Evolutionary conservation across 2,797 vertebrate species (phyloP).

Genomic region (Sebastes nivosus): DNA sequence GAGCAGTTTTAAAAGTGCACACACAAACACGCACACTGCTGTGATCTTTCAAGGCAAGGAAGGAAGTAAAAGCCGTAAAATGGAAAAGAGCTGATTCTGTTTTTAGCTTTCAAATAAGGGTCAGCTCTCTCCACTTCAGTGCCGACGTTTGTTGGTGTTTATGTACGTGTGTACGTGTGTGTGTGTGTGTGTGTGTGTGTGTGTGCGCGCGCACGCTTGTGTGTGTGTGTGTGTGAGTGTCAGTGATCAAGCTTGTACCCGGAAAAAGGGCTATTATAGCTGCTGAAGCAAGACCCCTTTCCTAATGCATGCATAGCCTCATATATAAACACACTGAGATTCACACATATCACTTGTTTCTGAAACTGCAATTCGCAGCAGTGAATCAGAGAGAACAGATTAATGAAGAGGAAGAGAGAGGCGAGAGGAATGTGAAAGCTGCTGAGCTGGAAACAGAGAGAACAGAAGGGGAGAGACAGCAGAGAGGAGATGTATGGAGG

Average conservation of each 20-base stretch:
- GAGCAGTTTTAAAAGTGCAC: constrained; percentile 33
- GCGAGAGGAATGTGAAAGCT: constrained; percentile 34
- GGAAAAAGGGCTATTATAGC: constrained; percentile 31
- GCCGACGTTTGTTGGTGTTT: constrained; percentile 23
- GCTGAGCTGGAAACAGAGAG: constrained; percentile 43
- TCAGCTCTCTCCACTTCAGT: constrained; percentile 38
- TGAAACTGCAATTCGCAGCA: constrained; percentile 29
- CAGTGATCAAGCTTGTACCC: constrained; percentile 33
- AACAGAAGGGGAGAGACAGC: constrained; percentile 37
- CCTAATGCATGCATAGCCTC: constrained; percentile 28
- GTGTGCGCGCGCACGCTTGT: background rate
- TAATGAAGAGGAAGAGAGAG: constrained; percentile 21
- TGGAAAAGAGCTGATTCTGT: constrained; percentile 60
- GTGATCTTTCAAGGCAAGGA: constrained; percentile 48
- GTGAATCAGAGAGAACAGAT: constrained; percentile 36
- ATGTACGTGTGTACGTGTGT: background rate
- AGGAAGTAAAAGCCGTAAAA: constrained; percentile 49
- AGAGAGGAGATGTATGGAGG: constrained; percentile 50
- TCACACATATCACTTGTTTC: constrained; percentile 19
- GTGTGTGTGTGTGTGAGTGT: background rate
- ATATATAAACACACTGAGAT: constrained; percentile 22
- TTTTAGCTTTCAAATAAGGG: constrained; percentile 54
- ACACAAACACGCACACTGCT: background rate
- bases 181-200: background rate
- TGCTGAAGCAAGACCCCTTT: constrained; percentile 53